Base-by-base conservation (phyloP, 2,888 invertebrate genomes). In the Myathropa florea region DNA sequence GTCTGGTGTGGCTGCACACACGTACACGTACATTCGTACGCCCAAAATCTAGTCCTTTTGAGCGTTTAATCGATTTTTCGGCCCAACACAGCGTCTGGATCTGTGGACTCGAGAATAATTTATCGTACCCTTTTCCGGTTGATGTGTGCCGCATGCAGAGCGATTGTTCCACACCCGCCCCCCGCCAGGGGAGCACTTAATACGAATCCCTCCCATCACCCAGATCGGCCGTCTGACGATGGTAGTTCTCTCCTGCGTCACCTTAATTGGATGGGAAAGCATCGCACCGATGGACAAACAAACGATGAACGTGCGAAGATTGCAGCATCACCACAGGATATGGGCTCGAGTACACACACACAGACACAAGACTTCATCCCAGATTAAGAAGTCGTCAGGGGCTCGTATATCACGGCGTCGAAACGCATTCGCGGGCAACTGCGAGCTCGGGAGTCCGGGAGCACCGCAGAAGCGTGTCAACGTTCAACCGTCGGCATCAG, bases 51-150 rank as follows among this genome's bases (percentile, higher is more conserved):
- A 82, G 82, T 83, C 83, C 83, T 83, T 75, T 78, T 71, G 75
- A 83, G 79, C 64, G 28, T 86, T 86, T 83, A 86, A 86, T 86
- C 86, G 86, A 86, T 86, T 86, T 86, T 83, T 86, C 83, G 72
- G 70, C 61, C 81, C 55, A 26, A 57, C 57, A 46, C 46, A 46
- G 39, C 53, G 77, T 73, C 85, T 85, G 81, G 55, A 65, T 65
- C 75, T 84, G 36, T 76, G 85, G 72, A 82, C 82, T 77, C 72
- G 70, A 82, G 73, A 82, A 82, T 85, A 85, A 85, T 85, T 85
- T 85, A 85, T 85, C 77, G 85, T 85, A 85, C 85, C 84, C 81
- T 85, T 84, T 85, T 82, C 85, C 77, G 85, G 85, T 85, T 85
- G 85, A 85, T 85, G 73, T 82, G 85, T 73, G 85, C 73, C 73